Conservation (phyloP, 2,797 vertebrate species). For the Otolemur crassicaudatus region DNA sequence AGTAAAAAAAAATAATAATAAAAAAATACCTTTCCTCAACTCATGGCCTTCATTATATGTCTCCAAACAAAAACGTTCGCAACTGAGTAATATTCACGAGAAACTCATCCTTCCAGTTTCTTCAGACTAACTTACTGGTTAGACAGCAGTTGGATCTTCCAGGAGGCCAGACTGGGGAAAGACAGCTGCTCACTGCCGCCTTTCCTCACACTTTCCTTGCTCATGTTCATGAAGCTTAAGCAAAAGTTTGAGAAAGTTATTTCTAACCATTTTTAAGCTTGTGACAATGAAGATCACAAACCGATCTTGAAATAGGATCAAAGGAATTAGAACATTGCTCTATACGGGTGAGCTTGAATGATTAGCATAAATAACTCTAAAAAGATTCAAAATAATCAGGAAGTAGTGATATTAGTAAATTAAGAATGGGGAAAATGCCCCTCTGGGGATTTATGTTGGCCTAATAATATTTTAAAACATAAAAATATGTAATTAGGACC, state of each 20-base stretch:
- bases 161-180: neutral
- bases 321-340: neutral
- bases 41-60: slow-evolving; percentile 1
- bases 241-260: neutral
- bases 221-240: neutral
- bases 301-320: neutral
- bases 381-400: neutral
- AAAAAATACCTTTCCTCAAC: neutral
- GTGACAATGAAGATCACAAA: slow-evolving; percentile 31
- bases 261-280: slow-evolving; percentile 42
- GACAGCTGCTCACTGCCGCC: fast-evolving
- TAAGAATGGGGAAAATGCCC: neutral
- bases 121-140: neutral
- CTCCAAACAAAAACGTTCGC: slow-evolving; percentile 27
- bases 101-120: neutral
- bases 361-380: neutral
- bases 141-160: neutral
- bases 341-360: neutral
- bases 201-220: fast-evolving
- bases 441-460: neutral
- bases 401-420: neutral
- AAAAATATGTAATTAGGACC: neutral
- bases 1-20: slow-evolving; percentile 50
- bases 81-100: neutral
- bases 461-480: neutral